These are phyloP conservation scores for Strongylocentrotus purpuratus DNA, from an alignment of 35 echinoderm and acorn worm species.

Conservation along the genomic window DNA sequence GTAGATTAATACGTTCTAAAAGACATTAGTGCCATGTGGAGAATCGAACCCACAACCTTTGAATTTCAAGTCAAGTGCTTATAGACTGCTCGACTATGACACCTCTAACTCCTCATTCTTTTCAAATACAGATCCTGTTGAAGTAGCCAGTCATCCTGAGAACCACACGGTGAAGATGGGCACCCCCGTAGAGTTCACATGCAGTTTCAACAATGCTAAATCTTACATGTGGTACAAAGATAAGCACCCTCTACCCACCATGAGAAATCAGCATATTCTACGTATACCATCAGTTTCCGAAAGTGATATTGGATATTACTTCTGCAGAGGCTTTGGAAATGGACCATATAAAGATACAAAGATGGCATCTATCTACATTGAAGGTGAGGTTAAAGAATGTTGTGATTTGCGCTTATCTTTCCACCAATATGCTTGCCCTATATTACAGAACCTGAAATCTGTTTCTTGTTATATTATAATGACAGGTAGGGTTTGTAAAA, in stretches of 20 bases:
- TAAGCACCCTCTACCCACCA: not conserved
- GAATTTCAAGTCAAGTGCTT: too few relatives aligned
- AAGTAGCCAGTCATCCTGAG: not conserved
- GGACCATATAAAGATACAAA: not conserved
- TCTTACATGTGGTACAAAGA: not conserved
- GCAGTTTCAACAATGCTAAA: not conserved
- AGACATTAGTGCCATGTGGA: too few relatives aligned
- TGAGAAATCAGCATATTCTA: not conserved
- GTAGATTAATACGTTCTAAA: too few relatives aligned
- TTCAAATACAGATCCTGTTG: not conserved
- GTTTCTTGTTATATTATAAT: too few relatives aligned
- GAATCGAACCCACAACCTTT: too few relatives aligned
- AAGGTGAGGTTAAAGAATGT: not conserved
- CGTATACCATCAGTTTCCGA: not conserved
- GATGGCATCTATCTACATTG: not conserved
- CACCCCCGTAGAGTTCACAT: not conserved
- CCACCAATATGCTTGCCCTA: too few relatives aligned
- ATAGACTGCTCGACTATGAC: too few relatives aligned
- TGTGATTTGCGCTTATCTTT: not conserved
- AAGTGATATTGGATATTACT: not conserved
- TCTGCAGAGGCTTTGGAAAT: not conserved
- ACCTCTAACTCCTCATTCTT: too few relatives aligned
- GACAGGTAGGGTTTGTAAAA: too few relatives aligned
- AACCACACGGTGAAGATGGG: not conserved
- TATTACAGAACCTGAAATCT: too few relatives aligned